Percentiles rank a stretch among this genome's conserved stretches.
These are phyloP conservation scores for Caenorhabditis afra DNA, from an alignment of 2,888 invertebrate species.

Conservation along the genomic window DNA sequence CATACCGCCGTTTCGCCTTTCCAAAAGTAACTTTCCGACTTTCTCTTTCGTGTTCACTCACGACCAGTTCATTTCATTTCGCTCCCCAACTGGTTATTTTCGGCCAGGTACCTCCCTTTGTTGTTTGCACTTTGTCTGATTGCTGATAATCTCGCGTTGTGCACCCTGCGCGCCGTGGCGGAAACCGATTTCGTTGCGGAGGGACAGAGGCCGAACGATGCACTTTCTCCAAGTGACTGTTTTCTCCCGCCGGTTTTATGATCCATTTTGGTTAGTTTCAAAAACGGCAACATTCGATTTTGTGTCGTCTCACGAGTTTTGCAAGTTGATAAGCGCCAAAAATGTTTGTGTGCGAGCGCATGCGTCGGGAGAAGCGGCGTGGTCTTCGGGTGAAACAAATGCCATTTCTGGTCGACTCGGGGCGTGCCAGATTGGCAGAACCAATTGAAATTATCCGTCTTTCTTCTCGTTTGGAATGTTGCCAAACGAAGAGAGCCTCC, in stretches of 20 bases:
- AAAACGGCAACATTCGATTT: conserved; percentile 27
- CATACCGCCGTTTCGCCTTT: not conserved
- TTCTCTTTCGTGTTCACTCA: not conserved
- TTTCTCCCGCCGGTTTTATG: not conserved
- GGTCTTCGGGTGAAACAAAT: conserved; percentile 23
- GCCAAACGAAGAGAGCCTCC: conserved; percentile 16
- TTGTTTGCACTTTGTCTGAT: conserved; percentile 55
- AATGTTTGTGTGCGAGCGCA: conserved; percentile 21
- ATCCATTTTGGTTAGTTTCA: not conserved
- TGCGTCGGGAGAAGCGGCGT: not conserved
- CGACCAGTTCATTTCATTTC: conserved; percentile 9
- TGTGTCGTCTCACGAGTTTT: conserved; percentile 13
- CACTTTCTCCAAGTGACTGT: conserved; percentile 6
- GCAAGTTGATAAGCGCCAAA: conserved; percentile 28
- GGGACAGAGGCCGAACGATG: conserved; percentile 4
- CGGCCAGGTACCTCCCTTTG: conserved; percentile 2
- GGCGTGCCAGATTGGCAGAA: conserved; percentile 32
- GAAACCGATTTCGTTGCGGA: not conserved
- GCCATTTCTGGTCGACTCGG: conserved; percentile 45
- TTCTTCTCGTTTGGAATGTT: conserved; percentile 27
- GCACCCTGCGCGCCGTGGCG: not conserved
- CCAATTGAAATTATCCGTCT: conserved; percentile 56
- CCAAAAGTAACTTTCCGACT: not conserved
- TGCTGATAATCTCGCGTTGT: conserved; percentile 48
- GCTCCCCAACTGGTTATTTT: conserved; percentile 7